A percentile compares a stretch with the other conserved stretches of the same genome.
Conservation (phyloP, 2,888 invertebrate genomes). For the Idaea aversata region DNA sequence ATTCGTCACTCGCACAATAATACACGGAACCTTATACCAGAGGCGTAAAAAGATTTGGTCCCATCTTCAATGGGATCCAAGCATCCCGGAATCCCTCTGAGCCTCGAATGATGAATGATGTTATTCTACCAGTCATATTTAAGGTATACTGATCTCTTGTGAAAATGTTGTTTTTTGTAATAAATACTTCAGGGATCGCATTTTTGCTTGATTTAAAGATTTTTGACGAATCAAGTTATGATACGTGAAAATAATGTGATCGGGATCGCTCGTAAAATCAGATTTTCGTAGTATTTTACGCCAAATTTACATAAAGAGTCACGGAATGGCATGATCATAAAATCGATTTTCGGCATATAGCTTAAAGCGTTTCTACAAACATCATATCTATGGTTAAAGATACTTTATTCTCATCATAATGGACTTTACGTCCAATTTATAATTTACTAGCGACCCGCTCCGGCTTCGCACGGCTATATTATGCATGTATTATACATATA, state of each 20-base stretch:
- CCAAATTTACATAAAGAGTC: neutral
- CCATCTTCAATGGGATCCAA: slow-evolving; percentile 53
- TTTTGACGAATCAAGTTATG: neutral
- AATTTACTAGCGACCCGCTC: no score
- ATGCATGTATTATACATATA: no score
- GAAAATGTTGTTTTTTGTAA: slow-evolving; percentile 28
- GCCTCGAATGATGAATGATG: slow-evolving; percentile 71
- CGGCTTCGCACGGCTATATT: no score
- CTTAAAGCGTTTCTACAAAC: neutral
- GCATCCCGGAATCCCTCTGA: slow-evolving; percentile 64
- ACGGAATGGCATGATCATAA: neutral
- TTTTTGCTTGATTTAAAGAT: neutral
- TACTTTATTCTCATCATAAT: neutral
- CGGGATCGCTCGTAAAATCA: neutral
- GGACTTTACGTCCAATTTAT: no score
- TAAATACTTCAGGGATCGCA: neutral
- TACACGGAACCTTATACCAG: slow-evolving; percentile 47
- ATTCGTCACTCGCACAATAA: slow-evolving; percentile 54
- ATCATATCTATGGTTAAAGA: neutral
- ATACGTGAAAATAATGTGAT: neutral
- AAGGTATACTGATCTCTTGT: slow-evolving; percentile 53
- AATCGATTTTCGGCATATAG: neutral
- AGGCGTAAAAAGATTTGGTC: slow-evolving; percentile 68
- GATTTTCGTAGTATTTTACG: neutral
- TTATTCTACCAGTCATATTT: slow-evolving; percentile 70